These are phyloP conservation scores for Zalophus californianus DNA, from an alignment of 2,797 vertebrate species.

Conservation along the genomic window DNA sequence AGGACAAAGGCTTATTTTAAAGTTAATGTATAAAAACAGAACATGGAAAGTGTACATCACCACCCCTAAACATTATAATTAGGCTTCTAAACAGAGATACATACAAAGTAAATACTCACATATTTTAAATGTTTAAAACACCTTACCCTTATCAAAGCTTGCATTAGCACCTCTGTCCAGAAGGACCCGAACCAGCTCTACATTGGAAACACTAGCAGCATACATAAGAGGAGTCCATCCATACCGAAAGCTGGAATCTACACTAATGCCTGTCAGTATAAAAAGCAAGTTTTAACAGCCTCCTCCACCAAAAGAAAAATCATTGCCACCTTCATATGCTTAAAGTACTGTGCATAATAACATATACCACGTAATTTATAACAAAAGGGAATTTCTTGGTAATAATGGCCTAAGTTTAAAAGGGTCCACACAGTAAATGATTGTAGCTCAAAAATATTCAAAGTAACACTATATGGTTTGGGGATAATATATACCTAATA, in stretches of 20 bases:
- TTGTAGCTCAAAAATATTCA: background rate
- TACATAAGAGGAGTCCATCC: slow-evolving; percentile 97
- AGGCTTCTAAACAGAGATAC: slow-evolving; percentile 29
- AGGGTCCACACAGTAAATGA: background rate
- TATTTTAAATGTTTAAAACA: slow-evolving; percentile 49
- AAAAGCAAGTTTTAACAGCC: slow-evolving; percentile 58
- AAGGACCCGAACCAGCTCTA: slow-evolving; percentile 91
- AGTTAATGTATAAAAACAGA: slow-evolving; percentile 14
- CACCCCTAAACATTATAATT: background rate
- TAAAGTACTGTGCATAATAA: background rate
- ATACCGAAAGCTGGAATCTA: slow-evolving; percentile 92
- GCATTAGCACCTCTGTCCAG: slow-evolving; percentile 95
- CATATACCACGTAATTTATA: background rate
- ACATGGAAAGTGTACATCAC: background rate
- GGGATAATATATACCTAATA: background rate
- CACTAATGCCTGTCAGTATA: slow-evolving; percentile 90
- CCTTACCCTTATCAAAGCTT: slow-evolving; percentile 95
- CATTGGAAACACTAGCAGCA: slow-evolving; percentile 91
- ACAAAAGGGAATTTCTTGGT: background rate
- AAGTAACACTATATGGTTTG: background rate
- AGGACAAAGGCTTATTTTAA: slow-evolving; percentile 29
- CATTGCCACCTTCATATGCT: background rate
- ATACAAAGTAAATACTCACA: background rate
- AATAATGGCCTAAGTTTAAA: slow-evolving; percentile 48
- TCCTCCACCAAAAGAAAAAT: background rate